Percentiles rank a stretch among this genome's conserved stretches.
Conservation (phyloP, 2,888 invertebrate genomes). For the Xestia xanthographa region DNA sequence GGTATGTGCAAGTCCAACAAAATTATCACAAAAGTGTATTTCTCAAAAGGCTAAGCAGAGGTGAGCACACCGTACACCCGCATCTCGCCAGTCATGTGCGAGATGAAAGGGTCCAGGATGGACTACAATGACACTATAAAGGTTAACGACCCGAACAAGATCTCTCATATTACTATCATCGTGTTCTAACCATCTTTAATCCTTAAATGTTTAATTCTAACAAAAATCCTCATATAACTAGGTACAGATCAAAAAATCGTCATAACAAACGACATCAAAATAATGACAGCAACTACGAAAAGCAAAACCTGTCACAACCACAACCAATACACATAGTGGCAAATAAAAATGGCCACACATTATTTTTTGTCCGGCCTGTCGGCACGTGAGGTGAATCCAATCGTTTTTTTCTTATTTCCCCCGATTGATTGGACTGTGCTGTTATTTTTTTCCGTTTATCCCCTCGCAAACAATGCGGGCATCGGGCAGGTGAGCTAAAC, state of each 20-base stretch:
- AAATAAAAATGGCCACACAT: slow-evolving; percentile 79
- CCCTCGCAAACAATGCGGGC: slow-evolving; percentile 77
- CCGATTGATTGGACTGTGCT: slow-evolving; percentile 85
- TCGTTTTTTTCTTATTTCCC: slow-evolving; percentile 85
- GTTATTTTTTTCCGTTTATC: slow-evolving; percentile 81
- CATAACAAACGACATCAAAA: slow-evolving; percentile 53
- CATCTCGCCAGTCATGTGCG: not conserved
- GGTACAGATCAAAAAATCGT: slow-evolving; percentile 13
- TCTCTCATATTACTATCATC: not conserved
- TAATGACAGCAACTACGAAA: slow-evolving; percentile 69
- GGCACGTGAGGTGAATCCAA: slow-evolving; percentile 87
- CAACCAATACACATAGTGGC: slow-evolving; percentile 74
- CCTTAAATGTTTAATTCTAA: not conserved
- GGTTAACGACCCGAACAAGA: not conserved
- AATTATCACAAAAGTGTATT: not conserved
- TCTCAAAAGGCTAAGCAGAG: not conserved
- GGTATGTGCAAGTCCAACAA: too few relatives aligned
- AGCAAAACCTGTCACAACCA: slow-evolving; percentile 68
- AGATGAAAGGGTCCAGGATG: not conserved
- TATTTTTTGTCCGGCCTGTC: slow-evolving; percentile 76
- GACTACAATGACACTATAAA: not conserved
- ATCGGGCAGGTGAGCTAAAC: slow-evolving; percentile 81
- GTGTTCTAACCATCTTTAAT: not conserved
- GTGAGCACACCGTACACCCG: not conserved
- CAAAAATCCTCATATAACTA: not conserved